A percentile compares a stretch with the other conserved stretches of the same genome.
Evolutionary conservation across 2,797 vertebrate species (phyloP).

Genomic region (Acipenser ruthenus): DNA sequence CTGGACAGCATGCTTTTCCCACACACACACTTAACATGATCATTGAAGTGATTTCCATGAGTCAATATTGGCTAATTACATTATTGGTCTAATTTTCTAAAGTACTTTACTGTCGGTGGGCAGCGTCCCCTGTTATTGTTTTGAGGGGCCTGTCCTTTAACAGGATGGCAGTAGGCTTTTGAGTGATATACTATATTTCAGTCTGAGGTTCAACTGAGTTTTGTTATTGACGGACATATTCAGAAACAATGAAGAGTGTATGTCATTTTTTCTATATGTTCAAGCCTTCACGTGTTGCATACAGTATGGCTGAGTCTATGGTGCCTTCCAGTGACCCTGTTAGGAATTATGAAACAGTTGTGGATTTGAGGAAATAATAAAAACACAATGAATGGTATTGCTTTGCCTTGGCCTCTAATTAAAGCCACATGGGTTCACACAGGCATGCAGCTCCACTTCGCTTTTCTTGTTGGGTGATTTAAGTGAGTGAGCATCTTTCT

Average conservation of each 20-base stretch:
- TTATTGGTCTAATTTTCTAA: slow-evolving; percentile 25
- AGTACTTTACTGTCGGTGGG: slow-evolving; percentile 9
- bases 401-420: slow-evolving; percentile 4
- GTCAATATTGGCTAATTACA: slow-evolving; percentile 19
- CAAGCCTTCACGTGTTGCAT: too few species aligned
- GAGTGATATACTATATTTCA: not conserved
- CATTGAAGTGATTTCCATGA: slow-evolving; percentile 15
- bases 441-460: not conserved
- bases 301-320: too few species aligned
- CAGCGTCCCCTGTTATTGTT: not conserved
- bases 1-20: too few species aligned
- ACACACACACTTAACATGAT: not conserved
- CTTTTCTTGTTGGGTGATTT: too few species aligned
- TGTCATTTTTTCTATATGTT: too few species aligned
- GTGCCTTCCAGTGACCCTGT: not conserved
- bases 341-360: not conserved
- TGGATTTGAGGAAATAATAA: not conserved
- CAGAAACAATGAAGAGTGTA: too few species aligned
- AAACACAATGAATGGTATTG: not conserved
- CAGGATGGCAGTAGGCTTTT: not conserved
- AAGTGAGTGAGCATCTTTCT: too few species aligned
- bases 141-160: not conserved
- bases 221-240: not conserved
- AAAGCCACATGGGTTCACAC: not conserved
- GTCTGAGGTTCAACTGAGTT: not conserved